Evolutionary conservation across 2,888 invertebrate species (phyloP), one percentile per base, ranked within the genome.

Genomic region (Carpatolechia fugitivella): DNA sequence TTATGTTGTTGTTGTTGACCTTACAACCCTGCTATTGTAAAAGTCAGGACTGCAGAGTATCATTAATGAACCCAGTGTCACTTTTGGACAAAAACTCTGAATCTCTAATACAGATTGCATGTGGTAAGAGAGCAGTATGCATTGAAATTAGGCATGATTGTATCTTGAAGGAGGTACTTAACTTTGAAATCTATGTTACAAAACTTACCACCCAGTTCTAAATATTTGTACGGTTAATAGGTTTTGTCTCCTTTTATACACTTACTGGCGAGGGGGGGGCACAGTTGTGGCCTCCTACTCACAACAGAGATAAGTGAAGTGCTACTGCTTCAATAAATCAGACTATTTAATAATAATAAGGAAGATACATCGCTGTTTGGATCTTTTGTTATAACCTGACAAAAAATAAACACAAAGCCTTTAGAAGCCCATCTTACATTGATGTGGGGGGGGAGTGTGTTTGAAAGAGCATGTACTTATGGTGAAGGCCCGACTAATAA

Each of bases 81-180:
- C 10, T 8, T 0, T 20, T 30, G 16, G 30, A 46, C 10, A 59
- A 55, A 16, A 52, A 35, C 24, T 54, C 16, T 5, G 59, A 61
- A 24, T 24, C 16, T 4, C 40, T 48, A 1, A 48, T 59, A 56
- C 57, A 62, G 13, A 53, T 62, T 7, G 31, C 56, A 1, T 54
- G 54, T n/a, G 59, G 58, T 0, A 59, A 56, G 40, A 52, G 58
- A n/a, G 29, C 56, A 0, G 57, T 58, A 31, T 50, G 56, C 10
- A 58, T 60, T 48, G 60, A 60, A 30, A 10, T 58, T 3, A 36
- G 60, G 7, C 46, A 57, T 4, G 36, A 57, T 0, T 14, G 56
- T 4, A 40, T 60, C 6, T 10, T 62, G 0, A 57, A 55, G 29
- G 56, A 62, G 6, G 47, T 57, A 56, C 46, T 24, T 6, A 33